These are phyloP conservation scores for Machimus rusticus DNA, from an alignment of 2,888 invertebrate genomes.

Conservation along the genomic window DNA sequence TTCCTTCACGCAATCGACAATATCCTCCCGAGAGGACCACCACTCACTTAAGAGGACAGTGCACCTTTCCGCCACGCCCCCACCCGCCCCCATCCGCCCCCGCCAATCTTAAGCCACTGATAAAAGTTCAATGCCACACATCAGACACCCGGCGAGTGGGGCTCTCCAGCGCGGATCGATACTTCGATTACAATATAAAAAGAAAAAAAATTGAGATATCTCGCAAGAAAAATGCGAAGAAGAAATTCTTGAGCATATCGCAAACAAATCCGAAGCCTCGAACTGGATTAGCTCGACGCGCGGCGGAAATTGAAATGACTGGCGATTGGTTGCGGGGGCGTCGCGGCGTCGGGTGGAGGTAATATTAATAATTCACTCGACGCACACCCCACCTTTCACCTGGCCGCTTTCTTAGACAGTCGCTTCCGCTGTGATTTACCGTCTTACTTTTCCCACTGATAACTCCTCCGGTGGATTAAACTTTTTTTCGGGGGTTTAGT, in stretches of 20 bases:
- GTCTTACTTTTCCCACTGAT: neutral
- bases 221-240: constrained; percentile 21
- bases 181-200: constrained; percentile 3
- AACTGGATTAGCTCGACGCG: neutral
- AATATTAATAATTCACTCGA: constrained; percentile 20
- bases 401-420: neutral
- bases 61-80: neutral
- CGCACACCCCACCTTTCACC: neutral
- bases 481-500: neutral
- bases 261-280: neutral
- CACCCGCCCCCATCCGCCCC: neutral
- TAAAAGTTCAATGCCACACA: constrained; percentile 38
- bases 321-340: neutral
- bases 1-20: neutral
- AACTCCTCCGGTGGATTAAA: neutral
- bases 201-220: neutral
- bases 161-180: neutral
- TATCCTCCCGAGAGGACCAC: neutral
- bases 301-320: neutral
- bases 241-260: constrained; percentile 24
- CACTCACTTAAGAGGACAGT: neutral
- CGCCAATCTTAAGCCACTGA: neutral
- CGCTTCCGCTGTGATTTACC: neutral
- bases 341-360: neutral
- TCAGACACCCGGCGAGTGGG: constrained; percentile 20